Base-by-base conservation (phyloP, 2,797 vertebrate genomes). In the Sarcophilus harrisii region DNA sequence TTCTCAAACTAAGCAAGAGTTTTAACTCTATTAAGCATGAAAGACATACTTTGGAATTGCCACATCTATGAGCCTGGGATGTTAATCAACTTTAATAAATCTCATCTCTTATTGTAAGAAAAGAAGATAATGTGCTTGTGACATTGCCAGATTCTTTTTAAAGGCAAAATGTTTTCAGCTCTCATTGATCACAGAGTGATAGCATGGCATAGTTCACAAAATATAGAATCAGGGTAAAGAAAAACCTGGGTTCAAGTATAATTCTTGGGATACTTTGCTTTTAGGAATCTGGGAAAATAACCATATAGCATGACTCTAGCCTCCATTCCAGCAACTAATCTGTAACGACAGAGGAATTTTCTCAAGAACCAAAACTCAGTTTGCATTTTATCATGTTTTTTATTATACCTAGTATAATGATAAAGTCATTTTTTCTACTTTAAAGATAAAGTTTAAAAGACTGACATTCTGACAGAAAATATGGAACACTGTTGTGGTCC, bases 331-430 rank as follows among this genome's bases (percentile, higher is more conserved):
- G 14, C 62, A 73, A 73, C 16, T 21, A n/a, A 73, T 38, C n/a
- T 73, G 16, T 38, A 73, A 8, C 73, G 16, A 5, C 8, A 73
- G 16, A 38, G 6, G n/a, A 73, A 8, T 5, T 73, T 38, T 73
- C 66, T 14, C 9, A 21, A 73, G 16, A 73, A 73, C 16, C 66
- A 21, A 21, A 92, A 93, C 24, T 91, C 81, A 60, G 5, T 95
- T 73, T 38, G n/a, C 66, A 73, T 38, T 96, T 94, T 91, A 92
- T 66, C 49, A 95, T 54, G 57, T 93, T 28, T 55, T 95, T 92
- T 49, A 92, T 52, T 87, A 96, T 92, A 66, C 95, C 3, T n/a
- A 93, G 92, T 16, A 96, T 59, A 11, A 49, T 55, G 52, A 87
- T 89, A 93, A 93, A 14, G 14, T 13, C 66, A 95, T 28, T 57